These are phyloP conservation scores for Propsilocerus akamusi DNA, from an alignment of 1,140 invertebrate genomes.

Conservation along the genomic window DNA sequence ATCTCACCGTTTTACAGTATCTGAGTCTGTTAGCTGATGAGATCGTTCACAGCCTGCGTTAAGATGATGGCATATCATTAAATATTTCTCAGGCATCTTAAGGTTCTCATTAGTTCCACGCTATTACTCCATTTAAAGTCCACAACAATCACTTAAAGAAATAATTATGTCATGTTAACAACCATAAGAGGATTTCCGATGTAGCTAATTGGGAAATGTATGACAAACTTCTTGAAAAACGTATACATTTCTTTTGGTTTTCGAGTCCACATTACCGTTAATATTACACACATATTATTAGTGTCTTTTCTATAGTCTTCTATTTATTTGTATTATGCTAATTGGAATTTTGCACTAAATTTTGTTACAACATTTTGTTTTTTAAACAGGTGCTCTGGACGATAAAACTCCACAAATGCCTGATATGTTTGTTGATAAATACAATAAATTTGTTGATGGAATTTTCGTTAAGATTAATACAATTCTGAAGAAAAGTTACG, in stretches of 20 bases:
- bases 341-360: slow-evolving; percentile 1
- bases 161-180: no score
- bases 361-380: neutral
- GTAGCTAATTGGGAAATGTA: neutral
- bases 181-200: neutral
- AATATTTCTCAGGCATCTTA: neutral
- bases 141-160: no score
- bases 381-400: neutral
- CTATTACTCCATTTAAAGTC: neutral
- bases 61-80: neutral
- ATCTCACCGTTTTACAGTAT: no score
- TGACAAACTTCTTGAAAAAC: no score
- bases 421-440: slow-evolving; percentile 51
- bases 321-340: no score
- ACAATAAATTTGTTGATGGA: slow-evolving; percentile 65
- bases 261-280: slow-evolving; percentile 1
- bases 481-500: slow-evolving; percentile 53
- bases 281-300: neutral
- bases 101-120: neutral
- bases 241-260: neutral
- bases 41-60: no score
- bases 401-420: slow-evolving; percentile 22
- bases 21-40: no score
- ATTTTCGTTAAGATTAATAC: slow-evolving; percentile 60
- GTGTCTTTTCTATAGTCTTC: no score